Base-by-base conservation (phyloP, 2,888 invertebrate genomes). In the Silvanus unidentatus region DNA sequence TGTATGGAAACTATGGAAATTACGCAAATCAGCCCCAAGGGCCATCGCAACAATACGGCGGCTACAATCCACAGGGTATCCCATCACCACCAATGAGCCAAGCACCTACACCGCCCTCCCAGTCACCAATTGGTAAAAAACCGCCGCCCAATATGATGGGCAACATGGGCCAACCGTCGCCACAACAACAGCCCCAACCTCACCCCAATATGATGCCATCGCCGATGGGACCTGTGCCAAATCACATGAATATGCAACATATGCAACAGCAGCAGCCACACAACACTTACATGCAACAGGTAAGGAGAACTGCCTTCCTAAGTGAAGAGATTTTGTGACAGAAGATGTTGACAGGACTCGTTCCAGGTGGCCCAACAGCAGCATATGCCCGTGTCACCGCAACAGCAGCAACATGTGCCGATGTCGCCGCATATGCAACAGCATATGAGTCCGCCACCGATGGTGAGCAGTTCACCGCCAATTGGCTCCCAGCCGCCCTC, bases 401-500 rank as follows among this genome's bases (percentile, higher is more conserved):
- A 66, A 40, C 65, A 63, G 48, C 68, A 64, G 45, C 67, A 68
- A 47, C 68, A 66, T 53, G 60, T 64, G 46, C 62, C 64, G 45
- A 61, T 65, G 40, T 64, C 68, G 39, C 63, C 68, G 22, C 70
- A 67, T 53, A 64, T 68, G 63, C 77, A 64, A 46, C 66, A 65
- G 48, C 65, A 68, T 58, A 65, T 71, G 61, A 79, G 78, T 57
- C 73, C 71, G 41, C 71, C 71, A 36, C 70, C 69, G 45, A 73
- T 79, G 49, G 78, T 76, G 40, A 70, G 79, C 48, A 69, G 68
- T 62, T 78, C 79, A 48, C 79, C 80, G 10, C 75, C 78, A 29
- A 76, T 66, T 22, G 66, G 66, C 35, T 50, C 75, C 30, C 54
- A 48, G 34, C 54, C 75, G 48, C 69, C 70, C 40, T 69, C 37